Base-by-base conservation (phyloP, 2,113 vertebrate genomes). In the Neoarius graeffei region DNA sequence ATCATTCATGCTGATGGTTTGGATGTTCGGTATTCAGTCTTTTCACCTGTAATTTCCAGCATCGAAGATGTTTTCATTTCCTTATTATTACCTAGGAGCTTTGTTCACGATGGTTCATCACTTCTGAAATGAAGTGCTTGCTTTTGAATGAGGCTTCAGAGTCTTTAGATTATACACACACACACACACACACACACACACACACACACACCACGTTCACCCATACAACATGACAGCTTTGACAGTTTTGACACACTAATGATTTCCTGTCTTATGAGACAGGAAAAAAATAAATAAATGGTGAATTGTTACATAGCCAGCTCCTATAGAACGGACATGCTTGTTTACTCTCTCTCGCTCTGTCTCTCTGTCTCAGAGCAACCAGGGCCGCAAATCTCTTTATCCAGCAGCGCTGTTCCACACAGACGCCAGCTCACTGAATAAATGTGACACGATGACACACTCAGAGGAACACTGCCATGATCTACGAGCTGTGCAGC, bases 371-470 rank as follows among this genome's bases (percentile, higher is more conserved):
- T 10, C 57, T 42, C 17, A 3, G 57, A 50, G 60, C 82, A 67
- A 67, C 23, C 82, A 66, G 62, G 42, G 48, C 13, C 14, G 3
- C 25, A 69, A 69, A 84, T 69, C 83, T 84, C 64, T 84, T 84
- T 69, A 84, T 84, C 50, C 83, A 54, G 66, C n/a, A 20, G 62
- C 20, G n/a, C 83, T 71, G 66, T 59, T 81, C 69, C 80, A 62
- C 80, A 57, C 56, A 83, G 57, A 82, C 19, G 67, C 56, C 52
- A 30, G 80, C 14, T 56, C 67, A 23, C 35, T 73, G 86, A 74
- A 87, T 87, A 83, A 87, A 83, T 82, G 54, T 82, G 86, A 87
- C 79, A 60, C 14, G n/a, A 27, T 80, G 86, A 64, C 74, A 71
- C 66, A 74, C 30, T 60, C n/a, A 4, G 66, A 67, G 67, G 23